Evolutionary conservation across 2,888 invertebrate genomes (phyloP), one percentile per base, ranked within the genome.

Genomic region (Apodemia hepburni): DNA sequence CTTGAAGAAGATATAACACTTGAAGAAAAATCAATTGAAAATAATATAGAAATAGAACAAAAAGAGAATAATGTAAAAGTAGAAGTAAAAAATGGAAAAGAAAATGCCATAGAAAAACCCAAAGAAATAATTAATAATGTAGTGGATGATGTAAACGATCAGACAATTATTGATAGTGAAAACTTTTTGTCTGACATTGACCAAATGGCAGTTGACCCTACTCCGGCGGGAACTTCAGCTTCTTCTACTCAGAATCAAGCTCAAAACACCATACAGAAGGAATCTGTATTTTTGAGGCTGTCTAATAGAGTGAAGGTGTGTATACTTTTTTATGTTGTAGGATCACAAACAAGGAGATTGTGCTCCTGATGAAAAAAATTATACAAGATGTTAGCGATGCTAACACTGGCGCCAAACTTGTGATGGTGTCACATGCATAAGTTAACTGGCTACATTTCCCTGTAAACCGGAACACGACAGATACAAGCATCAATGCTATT

Each of bases 231-330:
- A 11, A 62, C 75, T 15, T 79, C 71, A 2, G 68, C 76, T 2
- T 65, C 77, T 35, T 78, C 73, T 17, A 85, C 75, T 64, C 85
- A 87, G 63, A 83, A 85, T 64, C 87, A 80, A 69, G 82, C 77
- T 12, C 86, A 83, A 69, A 74, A 78, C 35, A 82, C 84, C 22
- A 80, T 92, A 65, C 97, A 97, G 77, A 98, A 98, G 74, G 98
- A 99, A 84, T 98, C 98, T 9, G 97, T 99, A n/a, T 98, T 99
- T 81, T 94, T 99, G 78, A 93, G 99, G 70, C 93, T 99, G 65
- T 98, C 97, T 65, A 99, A 99, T 84, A 94, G 98, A 77, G 98
- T 99, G 64, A 98, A 98, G 94, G 97, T 97, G 77, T 79, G 87
- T 58, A 49, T 61, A n/a, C n/a, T 49, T 60, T 38, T 11, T 11